Evolutionary conservation across 2,888 invertebrate genomes (phyloP).

Genomic region (Agriopis aurantiaria): DNA sequence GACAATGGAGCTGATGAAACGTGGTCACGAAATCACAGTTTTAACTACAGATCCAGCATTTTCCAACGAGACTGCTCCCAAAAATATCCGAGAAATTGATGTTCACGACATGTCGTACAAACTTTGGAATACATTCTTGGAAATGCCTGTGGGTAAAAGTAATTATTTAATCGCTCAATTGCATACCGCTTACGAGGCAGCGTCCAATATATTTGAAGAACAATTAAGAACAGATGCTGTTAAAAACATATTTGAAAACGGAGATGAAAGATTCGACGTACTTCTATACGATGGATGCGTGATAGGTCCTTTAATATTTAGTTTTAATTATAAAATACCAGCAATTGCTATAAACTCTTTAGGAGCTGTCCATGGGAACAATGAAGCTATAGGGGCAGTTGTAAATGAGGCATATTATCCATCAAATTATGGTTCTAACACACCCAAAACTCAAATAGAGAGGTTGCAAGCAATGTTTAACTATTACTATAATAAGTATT

Average conservation of each 20-base stretch:
- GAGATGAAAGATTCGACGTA: not conserved
- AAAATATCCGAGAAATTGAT: constrained; percentile 61
- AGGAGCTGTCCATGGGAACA: constrained; percentile 9
- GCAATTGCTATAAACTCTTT: constrained; percentile 28
- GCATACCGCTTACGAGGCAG: not conserved
- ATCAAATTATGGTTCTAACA: not conserved
- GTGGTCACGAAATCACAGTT: constrained; percentile 68
- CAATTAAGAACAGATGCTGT: not conserved
- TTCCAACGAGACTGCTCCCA: constrained; percentile 43
- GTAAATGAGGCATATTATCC: constrained; percentile 10
- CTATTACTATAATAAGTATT: not conserved
- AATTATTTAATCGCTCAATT: not conserved
- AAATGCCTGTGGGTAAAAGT: not conserved
- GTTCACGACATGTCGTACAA: not conserved
- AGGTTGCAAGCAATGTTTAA: not conserved
- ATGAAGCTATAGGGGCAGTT: not conserved
- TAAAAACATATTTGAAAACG: not conserved
- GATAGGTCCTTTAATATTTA: not conserved
- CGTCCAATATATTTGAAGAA: not conserved
- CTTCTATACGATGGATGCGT: constrained; percentile 1
- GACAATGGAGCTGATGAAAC: not conserved
- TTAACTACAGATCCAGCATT: constrained; percentile 63
- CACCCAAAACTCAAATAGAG: not conserved
- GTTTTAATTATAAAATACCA: constrained; percentile 37
- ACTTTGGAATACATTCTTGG: not conserved